Conservation (phyloP, 2,888 invertebrate species). For the Esperia sulphurella region DNA sequence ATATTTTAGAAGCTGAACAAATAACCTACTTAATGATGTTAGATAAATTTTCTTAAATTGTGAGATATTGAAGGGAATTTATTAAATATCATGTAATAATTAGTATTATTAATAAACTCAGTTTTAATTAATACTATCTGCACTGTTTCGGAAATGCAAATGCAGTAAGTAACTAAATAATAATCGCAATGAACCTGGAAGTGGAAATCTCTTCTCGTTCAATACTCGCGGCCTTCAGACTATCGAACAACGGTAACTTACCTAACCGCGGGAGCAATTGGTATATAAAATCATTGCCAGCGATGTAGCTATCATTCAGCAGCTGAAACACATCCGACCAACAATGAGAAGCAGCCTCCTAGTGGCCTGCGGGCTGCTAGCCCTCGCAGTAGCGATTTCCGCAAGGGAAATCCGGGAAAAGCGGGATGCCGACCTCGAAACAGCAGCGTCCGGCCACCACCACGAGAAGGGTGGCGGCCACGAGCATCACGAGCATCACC, state of each 20-base stretch:
- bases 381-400: constrained; percentile 69
- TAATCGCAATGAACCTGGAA: constrained; percentile 30
- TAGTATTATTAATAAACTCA: too few species aligned
- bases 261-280: constrained; percentile 44
- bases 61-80: too few species aligned
- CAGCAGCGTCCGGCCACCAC: constrained; percentile 64
- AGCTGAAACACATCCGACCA: constrained; percentile 36
- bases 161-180: not conserved
- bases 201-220: constrained; percentile 42
- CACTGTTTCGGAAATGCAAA: constrained; percentile 9
- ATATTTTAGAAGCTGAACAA: too few species aligned
- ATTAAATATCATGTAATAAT: too few species aligned
- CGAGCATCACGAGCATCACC: constrained; percentile 81
- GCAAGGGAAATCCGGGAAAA: constrained; percentile 71
- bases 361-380: constrained; percentile 60
- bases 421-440: constrained; percentile 71
- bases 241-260: constrained; percentile 43
- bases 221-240: constrained; percentile 34
- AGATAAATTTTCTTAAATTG: too few species aligned
- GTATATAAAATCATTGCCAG: constrained; percentile 64
- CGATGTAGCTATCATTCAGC: constrained; percentile 59
- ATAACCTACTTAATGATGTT: too few species aligned
- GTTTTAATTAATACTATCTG: not conserved
- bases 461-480: constrained; percentile 60
- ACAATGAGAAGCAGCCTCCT: constrained; percentile 58